Evolutionary conservation across 2,888 invertebrate genomes (phyloP), one percentile per base, ranked within the genome.

Genomic region (Zaprionus bogoriensis): DNA sequence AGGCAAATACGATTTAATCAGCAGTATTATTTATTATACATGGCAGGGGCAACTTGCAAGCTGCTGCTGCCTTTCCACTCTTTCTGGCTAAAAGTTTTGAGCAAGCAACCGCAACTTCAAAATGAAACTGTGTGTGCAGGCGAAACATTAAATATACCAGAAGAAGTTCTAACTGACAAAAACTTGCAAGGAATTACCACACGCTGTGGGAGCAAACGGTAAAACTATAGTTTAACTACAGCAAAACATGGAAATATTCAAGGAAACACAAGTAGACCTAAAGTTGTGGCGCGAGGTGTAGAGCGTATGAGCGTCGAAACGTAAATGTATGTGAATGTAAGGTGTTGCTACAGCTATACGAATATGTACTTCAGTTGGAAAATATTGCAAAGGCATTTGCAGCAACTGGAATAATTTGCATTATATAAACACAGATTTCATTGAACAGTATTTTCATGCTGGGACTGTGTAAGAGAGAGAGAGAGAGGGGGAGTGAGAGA

Each of bases 21-120:
- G 86, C 71, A 74, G 80, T 68, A 81, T 81, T 87, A 81, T 87
- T 81, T 81, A 81, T 81, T 80, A 70, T 87, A 80, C 77, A 87
- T 87, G 59, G 74, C 84, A 65, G 61, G 77, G 54, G 53, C 66
- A 84, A 83, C 64, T 87, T 84, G 65, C 58, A 54, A 30, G 59
- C 72, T 71, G 48, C 54, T 39, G 53, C 22, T 42, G 36, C 28
- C 7, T 3, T 10, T 25, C 20, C 10, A 10, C 30, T 10, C 17
- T 22, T 53, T 36, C 48, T 50, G 23, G 51, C 45, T 59, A 23
- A 74, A 74, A 61, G 27, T 74, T 74, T 77, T 39, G 27, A 60
- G 78, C 36, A 32, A 60, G 78, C 36, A 74, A 74, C 77, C 75
- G 45, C 83, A 86, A 83, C 60, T 67, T 71, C 22, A 57, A 65